These are phyloP conservation scores for Coregonus clupeaformis DNA, from an alignment of 2,113 vertebrate genomes.

Conservation along the genomic window DNA sequence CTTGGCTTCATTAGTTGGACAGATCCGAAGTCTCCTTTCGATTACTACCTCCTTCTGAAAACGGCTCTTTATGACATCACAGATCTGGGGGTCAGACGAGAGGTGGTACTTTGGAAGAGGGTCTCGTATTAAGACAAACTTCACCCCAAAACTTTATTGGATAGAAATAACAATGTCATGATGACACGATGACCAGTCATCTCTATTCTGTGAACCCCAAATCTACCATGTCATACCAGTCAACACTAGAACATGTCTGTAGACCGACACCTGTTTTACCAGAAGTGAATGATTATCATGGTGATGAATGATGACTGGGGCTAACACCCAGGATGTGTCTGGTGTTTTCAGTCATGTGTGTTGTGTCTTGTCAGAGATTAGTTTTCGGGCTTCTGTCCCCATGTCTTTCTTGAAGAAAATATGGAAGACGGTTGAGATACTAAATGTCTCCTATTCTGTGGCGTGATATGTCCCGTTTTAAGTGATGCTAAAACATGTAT, in stretches of 20 bases:
- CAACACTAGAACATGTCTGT: neutral
- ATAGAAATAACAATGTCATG: no score
- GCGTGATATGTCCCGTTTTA: no score
- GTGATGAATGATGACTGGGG: neutral
- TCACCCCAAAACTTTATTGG: neutral
- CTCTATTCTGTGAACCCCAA: neutral
- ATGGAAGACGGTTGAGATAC: no score
- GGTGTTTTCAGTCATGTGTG: neutral
- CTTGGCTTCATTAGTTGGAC: neutral
- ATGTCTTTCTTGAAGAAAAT: neutral
- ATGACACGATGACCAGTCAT: slow-evolving; percentile 3
- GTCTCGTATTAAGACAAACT: neutral
- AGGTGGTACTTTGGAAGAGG: neutral
- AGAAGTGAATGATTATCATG: neutral
- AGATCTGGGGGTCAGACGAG: neutral
- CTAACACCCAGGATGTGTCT: neutral
- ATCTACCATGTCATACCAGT: neutral
- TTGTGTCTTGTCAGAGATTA: neutral
- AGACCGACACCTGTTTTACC: neutral
- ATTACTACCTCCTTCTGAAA: neutral
- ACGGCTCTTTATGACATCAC: neutral
- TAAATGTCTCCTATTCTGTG: no score
- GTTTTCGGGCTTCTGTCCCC: neutral
- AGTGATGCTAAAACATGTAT: no score
- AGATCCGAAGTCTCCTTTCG: neutral